Base-by-base conservation (phyloP, 2,888 invertebrate genomes). In the Acleris emargana region DNA sequence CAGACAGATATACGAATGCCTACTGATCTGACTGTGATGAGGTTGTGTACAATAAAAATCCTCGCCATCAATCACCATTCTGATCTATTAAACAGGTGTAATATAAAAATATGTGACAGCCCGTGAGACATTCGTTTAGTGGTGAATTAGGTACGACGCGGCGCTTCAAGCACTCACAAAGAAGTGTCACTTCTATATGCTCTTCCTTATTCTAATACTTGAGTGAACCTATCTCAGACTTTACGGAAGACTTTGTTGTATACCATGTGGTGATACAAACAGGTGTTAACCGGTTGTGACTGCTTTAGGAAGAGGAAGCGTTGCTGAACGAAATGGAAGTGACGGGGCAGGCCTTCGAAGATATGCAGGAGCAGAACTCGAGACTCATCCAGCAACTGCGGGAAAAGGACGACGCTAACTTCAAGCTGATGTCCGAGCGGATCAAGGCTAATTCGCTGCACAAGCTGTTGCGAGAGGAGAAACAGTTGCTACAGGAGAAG, bases 281-380 rank as follows among this genome's bases (percentile, higher is more conserved):
- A 28, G 22, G 25, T 20, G 22, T 43, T 55, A 22, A 55, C 13
- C 6, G 45, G 13, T 5, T 45, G n/a, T 43, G 9, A 18, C 6
- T 22, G 5, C 75, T 76, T 68, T 85, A 96, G 94, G 98, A 99
- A 84, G 99, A 99, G 86, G 99, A 99, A 81, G 98, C 99, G 0
- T 93, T 99, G 58, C 93, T 99, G 17, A 99, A 98, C 83, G 99
- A 99, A 90, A 99, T 99, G 98, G 99, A 99, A 84, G 98, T 99
- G 3, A 99, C 99, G 0, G 99, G 99, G 0, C 99, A 99, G 86
- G 99, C 99, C 1, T 99, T 99, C 82, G 99, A 99, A 84, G 99
- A 99, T 80, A 99, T 99, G 98, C 99, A 99, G 90, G 99, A 99
- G 79, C 99, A 99, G 91, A 99, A 99, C 88, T 97, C 98, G 0